Evolutionary conservation across 2,797 vertebrate species (phyloP).

Genomic region (Numenius phaeopus): DNA sequence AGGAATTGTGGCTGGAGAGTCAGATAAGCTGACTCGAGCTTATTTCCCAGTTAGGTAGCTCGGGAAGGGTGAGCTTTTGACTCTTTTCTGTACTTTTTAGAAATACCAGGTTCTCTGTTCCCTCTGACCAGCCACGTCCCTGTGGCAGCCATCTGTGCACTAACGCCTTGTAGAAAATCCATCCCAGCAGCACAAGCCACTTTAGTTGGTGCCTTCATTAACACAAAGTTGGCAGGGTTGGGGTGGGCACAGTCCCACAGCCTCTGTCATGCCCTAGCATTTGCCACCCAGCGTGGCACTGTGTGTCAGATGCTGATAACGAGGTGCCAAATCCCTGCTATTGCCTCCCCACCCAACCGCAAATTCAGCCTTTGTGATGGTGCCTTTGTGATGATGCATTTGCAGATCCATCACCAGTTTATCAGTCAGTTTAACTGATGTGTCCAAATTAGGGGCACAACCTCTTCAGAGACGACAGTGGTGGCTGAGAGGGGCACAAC

Average conservation of each 20-base stretch:
- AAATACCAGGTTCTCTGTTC: neutral
- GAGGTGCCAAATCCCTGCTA: neutral
- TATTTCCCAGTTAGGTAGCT: neutral
- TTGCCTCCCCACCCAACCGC: neutral
- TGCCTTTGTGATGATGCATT: neutral
- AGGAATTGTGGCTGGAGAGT: neutral
- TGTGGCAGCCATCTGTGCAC: fast-evolving
- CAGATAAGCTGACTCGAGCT: neutral
- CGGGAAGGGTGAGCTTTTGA: neutral
- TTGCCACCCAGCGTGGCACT: neutral
- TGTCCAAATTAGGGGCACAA: neutral
- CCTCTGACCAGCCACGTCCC: neutral
- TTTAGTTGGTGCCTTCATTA: neutral
- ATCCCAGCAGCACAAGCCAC: neutral
- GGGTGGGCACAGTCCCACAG: neutral
- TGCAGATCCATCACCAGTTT: neutral
- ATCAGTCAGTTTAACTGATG: neutral
- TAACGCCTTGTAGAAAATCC: neutral
- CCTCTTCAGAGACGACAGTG: neutral
- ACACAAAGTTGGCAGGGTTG: neutral
- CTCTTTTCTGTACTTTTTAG: neutral
- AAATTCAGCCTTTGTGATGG: neutral
- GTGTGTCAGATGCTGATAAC: neutral
- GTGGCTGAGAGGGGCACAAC: neutral
- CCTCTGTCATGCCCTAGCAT: neutral